Base-by-base conservation (phyloP, 1,140 invertebrate genomes). In the Ips typographus region DNA sequence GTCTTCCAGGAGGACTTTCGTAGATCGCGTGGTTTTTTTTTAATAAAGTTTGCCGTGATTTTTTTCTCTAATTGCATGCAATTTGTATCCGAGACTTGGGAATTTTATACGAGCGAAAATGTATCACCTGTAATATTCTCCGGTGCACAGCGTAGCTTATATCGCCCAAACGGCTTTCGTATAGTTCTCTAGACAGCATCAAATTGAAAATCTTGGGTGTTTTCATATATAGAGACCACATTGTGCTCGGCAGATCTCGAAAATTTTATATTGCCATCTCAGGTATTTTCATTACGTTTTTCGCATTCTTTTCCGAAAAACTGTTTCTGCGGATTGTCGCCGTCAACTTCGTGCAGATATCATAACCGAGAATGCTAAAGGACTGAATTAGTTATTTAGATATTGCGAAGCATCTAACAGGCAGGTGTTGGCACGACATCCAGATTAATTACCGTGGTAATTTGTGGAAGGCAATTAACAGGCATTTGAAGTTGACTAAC, bases 41-140 rank as follows among this genome's bases (percentile, higher is more conserved):
- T 70, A 70, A 70, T 65, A 70, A 70, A 65, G 68, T 70, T 70
- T 70, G 63, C 59, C 56, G 61, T 47, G 61, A 65, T 65, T 70
- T 70, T 65, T 65, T 65, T 58, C 43, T 36, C 38, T 22, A 22
- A 22, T 22, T 22, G 22, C 22, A 22, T 22, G 22, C 22, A 22
- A 22, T 22, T 22, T 22, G 22, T 22, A 22, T 22, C 22, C 22
- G 22, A 22, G 22, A 22, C 22, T 22, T 22, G 22, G 22, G 22
- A 22, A 22, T 22, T 22, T 22, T 22, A 22, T 22, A 22, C 22
- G 22, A 22, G 22, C 22, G 22, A 22, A 22, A 22, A 22, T 22
- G 22, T 22, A 22, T 22, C 22, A 22, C 22, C 22, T 22, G 22
- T 22, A 22, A 22, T 22, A 22, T 22, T 22, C 22, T 22, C 22